Base-by-base conservation (phyloP, 2,797 vertebrate species). In the Microtus californicus region DNA sequence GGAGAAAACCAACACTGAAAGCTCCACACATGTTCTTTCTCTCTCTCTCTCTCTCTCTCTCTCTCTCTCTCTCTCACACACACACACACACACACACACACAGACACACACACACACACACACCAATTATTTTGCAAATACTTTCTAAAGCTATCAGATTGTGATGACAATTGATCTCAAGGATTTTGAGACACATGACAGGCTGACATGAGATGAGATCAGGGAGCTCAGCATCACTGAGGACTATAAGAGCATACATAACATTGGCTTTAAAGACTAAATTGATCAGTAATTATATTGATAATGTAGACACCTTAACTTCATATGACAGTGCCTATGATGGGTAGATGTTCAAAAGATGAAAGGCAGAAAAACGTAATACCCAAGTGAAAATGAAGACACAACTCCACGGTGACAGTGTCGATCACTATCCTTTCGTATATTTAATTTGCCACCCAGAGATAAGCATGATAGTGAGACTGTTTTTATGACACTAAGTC, bases 391-490 rank as follows among this genome's bases (percentile, higher is more conserved):
- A 95, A 94, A 92, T 77, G 40, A 21, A 94, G 87, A 78, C 71
- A 67, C 37, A 4, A 21, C 43, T 83, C 29, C 83, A 54, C 19
- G 1, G 56, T 56, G 56, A 19, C 56, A 2, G 51, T 54, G 69
- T 71, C 0, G 23, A 48, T 27, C 13, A 21, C 51, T 34, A 76
- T 37, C 25, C 61, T 21, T 65, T 45, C 56, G 43, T 56, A 14
- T n/a, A 54, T 82, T 96, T 89, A 74, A 95, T 65, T 83, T 95
- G 51, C 59, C 34, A 91, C 37, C 61, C 71, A 31, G 37, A 85
- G 45, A 13, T 78, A 73, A 78, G 19, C 63, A 7, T 29, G 67
- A 13, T 34, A 54, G 86, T n/a, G 12, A 56, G 40, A 40, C 11
- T 59, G 80, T 85, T 87, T 86, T 83, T 80, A 34, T 63, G 77